Base-by-base conservation (phyloP, 2,797 vertebrate species). In the Enoplosus armatus region DNA sequence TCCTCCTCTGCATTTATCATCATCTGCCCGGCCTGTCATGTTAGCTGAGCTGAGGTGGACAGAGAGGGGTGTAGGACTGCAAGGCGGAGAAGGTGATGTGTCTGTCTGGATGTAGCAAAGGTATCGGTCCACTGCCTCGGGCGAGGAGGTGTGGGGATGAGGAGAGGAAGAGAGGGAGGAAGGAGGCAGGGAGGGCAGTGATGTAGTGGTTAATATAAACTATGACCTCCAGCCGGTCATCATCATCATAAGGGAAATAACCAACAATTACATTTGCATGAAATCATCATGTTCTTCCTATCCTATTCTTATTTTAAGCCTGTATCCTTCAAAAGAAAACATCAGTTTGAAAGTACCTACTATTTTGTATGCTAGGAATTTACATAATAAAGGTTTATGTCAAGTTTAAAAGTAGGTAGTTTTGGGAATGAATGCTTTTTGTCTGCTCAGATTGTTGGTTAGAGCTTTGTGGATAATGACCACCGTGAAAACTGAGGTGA, bases 1-100 rank as follows among this genome's bases (percentile, higher is more conserved):
- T 95, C 91, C 91, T 91, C 92, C 89, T 92, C 92, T 91, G 91
- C 93, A 95, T 95, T 95, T 93, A 95, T 95, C 94, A 94, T 95
- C 94, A 94, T 95, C 91, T 94, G 90, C 89, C 85, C 24, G 54
- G 84, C 88, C 91, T 95, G 95, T 93, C 93, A 92, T 89, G 88
- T 91, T 90, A 92, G 87, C 86, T 73, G 80, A 80, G 89, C 76
- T 83, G 76, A 87, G 85, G 75, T 87, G 90, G 88, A 87, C 82
- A 77, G 85, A 87, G 64, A 80, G 74, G 67, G 83, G 75, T 78
- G 82, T 68, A 69, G 84, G 81, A 83, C 80, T 54, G 76, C 22
- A 53, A 87, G 75, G 73, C 72, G 75, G 71, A 70, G 75, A 75
- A 43, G 71, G 73, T 26, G 43, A 59, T 53, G 85, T 59, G 82